These are phyloP conservation scores for Eueremaeus valkanovi DNA, from an alignment of 2,888 invertebrate genomes.

Conservation along the genomic window DNA sequence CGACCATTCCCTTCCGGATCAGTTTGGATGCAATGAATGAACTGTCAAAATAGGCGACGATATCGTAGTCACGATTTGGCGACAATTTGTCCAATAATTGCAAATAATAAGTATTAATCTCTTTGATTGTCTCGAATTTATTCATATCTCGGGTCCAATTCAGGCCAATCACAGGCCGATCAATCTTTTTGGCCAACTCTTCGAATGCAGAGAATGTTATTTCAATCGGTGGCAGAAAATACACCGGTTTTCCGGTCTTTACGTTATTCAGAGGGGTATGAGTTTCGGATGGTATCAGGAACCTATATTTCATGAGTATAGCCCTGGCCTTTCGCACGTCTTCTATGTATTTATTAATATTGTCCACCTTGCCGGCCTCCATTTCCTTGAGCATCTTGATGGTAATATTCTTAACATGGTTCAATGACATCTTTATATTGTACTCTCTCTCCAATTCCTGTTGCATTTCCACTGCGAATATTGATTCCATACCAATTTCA, in stretches of 20 bases:
- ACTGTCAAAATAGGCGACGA: background rate
- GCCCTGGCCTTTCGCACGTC: conserved; percentile 2
- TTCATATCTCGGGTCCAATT: conserved; percentile 64
- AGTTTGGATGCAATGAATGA: background rate
- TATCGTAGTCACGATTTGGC: background rate
- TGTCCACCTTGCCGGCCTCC: conserved; percentile 49
- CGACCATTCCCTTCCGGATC: background rate
- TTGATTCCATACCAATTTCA: conserved; percentile 94
- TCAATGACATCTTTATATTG: conserved; percentile 81
- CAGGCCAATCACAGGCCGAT: conserved; percentile 76
- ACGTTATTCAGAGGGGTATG: conserved; percentile 61
- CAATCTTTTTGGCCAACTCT: conserved; percentile 67
- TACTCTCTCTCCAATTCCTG: conserved; percentile 88
- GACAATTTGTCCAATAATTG: conserved; percentile 62
- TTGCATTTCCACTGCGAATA: conserved; percentile 99
- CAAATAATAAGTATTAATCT: conserved; percentile 37
- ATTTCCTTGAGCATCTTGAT: conserved; percentile 66
- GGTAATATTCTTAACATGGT: conserved; percentile 80
- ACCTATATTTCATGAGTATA: conserved; percentile 52
- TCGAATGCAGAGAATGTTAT: conserved; percentile 70
- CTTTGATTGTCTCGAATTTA: conserved; percentile 33
- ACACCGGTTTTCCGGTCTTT: conserved; percentile 51
- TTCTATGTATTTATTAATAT: conserved; percentile 39
- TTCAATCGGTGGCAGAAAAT: conserved; percentile 78
- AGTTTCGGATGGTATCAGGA: conserved; percentile 67